phyloP scores from a whole-genome alignment of 2,888 invertebrate species.

The Pollenia amentaria region DNA sequence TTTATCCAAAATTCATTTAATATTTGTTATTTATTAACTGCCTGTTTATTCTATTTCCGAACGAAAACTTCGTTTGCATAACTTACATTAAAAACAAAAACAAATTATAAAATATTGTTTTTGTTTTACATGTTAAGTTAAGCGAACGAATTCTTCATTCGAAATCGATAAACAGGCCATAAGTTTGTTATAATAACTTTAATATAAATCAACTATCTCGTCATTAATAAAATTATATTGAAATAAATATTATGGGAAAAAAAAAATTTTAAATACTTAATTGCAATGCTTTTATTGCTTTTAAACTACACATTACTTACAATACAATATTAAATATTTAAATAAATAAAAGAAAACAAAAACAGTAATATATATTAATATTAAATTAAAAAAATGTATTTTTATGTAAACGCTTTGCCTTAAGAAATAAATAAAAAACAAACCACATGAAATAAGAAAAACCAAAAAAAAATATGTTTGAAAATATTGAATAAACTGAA shows the following conservation, averaged over 20 bases:
- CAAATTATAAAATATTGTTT: too few relatives aligned
- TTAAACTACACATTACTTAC: constrained; percentile 77
- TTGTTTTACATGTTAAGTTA: too few relatives aligned
- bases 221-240: not conserved
- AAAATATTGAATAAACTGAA: constrained; percentile 68
- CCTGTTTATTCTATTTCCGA: too few relatives aligned
- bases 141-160: too few relatives aligned
- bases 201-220: not conserved
- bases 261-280: constrained; percentile 8
- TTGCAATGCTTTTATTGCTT: constrained; percentile 79
- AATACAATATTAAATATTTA: constrained; percentile 54
- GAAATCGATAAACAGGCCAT: too few relatives aligned
- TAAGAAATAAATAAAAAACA: constrained; percentile 77
- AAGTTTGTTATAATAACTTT: too few relatives aligned
- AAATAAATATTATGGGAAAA: constrained; percentile 5
- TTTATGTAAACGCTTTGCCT: constrained; percentile 84
- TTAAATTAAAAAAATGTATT: constrained; percentile 78
- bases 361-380: constrained; percentile 52
- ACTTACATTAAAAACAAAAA: too few relatives aligned
- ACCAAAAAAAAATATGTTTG: constrained; percentile 40
- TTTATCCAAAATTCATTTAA: too few relatives aligned
- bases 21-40: too few relatives aligned
- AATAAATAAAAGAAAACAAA: constrained; percentile 55
- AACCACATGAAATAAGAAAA: constrained; percentile 11
- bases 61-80: too few relatives aligned